Percentiles rank a stretch among this genome's conserved stretches.
Evolutionary conservation across 2,797 vertebrate genomes (phyloP).

Genomic region (Intellagama lesueurii): DNA sequence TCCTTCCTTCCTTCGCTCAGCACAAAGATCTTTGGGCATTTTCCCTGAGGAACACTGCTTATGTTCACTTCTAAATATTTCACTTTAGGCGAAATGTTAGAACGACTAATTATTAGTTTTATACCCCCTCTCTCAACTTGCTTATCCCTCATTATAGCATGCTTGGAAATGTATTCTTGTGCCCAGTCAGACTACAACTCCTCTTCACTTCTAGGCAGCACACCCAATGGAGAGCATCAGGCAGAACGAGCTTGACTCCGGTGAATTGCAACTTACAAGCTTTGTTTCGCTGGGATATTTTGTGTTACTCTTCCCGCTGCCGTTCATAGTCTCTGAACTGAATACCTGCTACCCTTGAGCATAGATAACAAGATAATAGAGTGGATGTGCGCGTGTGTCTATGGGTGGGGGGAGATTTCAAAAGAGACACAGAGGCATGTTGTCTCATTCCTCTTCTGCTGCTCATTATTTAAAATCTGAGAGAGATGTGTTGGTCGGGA

Average conservation of each 20-base stretch:
- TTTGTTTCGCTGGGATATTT: constrained; percentile 47
- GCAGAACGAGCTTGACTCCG: not conserved
- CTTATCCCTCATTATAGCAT: no score
- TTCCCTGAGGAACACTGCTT: not conserved
- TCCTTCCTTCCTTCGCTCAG: not conserved
- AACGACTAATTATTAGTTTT: not conserved
- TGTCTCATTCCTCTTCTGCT: constrained; percentile 70
- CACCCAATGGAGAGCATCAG: not conserved
- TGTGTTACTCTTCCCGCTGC: not conserved
- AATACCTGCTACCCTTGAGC: constrained; percentile 67
- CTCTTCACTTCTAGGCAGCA: no score
- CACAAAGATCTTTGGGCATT: not conserved
- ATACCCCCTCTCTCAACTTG: no score
- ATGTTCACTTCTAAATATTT: not conserved
- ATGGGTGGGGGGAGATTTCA: constrained; percentile 61
- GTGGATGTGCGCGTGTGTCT: constrained; percentile 35
- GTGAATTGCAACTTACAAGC: constrained; percentile 24
- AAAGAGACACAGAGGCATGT: constrained; percentile 71
- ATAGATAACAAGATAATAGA: constrained; percentile 73
- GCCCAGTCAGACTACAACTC: not conserved
- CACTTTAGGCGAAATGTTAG: not conserved
- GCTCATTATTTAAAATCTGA: constrained; percentile 78
- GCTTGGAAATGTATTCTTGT: no score
- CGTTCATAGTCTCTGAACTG: constrained; percentile 57
- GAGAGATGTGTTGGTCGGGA: constrained; percentile 56